Evolutionary conservation across 2,113 vertebrate genomes (phyloP), one percentile per base, ranked within the genome.

Genomic region (Taurulus bubalis): DNA sequence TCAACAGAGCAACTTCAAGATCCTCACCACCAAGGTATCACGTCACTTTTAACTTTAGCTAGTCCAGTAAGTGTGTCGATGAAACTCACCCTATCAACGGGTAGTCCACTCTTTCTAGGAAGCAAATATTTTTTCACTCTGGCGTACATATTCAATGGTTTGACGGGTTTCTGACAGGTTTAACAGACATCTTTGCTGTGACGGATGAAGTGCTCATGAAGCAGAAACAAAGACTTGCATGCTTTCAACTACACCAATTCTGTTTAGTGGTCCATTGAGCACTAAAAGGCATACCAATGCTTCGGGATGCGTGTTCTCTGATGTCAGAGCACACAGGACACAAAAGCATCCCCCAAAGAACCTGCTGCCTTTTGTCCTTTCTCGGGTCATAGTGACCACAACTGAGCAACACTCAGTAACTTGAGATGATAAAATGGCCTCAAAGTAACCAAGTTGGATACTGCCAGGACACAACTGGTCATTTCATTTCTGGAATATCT

Each of bases 1-100:
- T 34, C 95, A 97, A 77, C 96, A 99, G 90, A 97, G 97, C 95
- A 96, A 72, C 12, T 98, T 97, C 94, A 98, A 94, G 97, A 92
- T 98, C 86, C 96, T 99, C 92, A 96, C 96, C 83, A 98, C 98
- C 81, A 99, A 99, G 96, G 98, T 99, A 82, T 14, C 62, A 14
- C 30, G 26, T 24, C 8, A 4, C 49, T 59, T 42, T 45, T 60
- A 3, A 63, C 5, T 34, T 70, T 10, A 64, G n/a, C 14, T 7
- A 30, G 24, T 22, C 0, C 20, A 55, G 40, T 32, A 11, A 53
- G 24, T 47, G n/a, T 64, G 20, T 36, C 20, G 20, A 11, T 45
- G 59, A 30, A 34, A 15, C 24, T 56, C 32, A 56, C 2, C 7
- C 56, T 47, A 63, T 47, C 36, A 42, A 77, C 30, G 20, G n/a